phyloP scores from a whole-genome alignment of 1,140 invertebrate species.

The Musca vetustissima region DNA sequence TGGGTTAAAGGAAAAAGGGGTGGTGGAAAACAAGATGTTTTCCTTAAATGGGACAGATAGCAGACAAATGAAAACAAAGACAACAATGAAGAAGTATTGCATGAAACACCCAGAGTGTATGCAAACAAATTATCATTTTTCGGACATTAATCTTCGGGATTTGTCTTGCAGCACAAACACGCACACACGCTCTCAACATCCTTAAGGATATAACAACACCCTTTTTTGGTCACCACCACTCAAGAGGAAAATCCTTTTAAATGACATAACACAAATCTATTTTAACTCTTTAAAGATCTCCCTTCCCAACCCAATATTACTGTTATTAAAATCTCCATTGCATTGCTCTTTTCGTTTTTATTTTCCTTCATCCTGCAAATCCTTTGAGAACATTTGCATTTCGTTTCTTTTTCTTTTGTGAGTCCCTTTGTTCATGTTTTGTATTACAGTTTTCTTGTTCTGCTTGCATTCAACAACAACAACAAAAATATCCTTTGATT shows the following conservation, averaged over 20 bases:
- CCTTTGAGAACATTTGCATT: slow-evolving; percentile 5
- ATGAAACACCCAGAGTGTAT: not conserved
- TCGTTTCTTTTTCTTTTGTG: no score
- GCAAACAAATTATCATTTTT: slow-evolving; percentile 43
- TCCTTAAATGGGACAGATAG: not conserved
- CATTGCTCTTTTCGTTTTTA: not conserved
- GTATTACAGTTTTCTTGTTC: not conserved
- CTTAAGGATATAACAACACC: no score
- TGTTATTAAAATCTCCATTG: no score
- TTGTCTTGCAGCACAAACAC: no score
- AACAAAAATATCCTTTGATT: no score
- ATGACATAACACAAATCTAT: slow-evolving; percentile 19
- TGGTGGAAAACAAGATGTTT: not conserved
- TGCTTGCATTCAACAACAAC: not conserved
- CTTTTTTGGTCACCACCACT: not conserved
- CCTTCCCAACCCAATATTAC: not conserved
- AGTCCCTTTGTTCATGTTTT: not conserved
- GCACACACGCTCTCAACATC: not conserved
- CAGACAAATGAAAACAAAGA: not conserved
- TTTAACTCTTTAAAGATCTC: slow-evolving; percentile 6
- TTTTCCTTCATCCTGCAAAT: not conserved
- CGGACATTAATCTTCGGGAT: slow-evolving; percentile 44
- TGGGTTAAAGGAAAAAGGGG: not conserved
- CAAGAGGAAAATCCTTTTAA: slow-evolving; percentile 30
- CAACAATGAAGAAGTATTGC: no score